Base-by-base conservation (phyloP, 1,140 invertebrate species). In the Caerostris darwini region DNA sequence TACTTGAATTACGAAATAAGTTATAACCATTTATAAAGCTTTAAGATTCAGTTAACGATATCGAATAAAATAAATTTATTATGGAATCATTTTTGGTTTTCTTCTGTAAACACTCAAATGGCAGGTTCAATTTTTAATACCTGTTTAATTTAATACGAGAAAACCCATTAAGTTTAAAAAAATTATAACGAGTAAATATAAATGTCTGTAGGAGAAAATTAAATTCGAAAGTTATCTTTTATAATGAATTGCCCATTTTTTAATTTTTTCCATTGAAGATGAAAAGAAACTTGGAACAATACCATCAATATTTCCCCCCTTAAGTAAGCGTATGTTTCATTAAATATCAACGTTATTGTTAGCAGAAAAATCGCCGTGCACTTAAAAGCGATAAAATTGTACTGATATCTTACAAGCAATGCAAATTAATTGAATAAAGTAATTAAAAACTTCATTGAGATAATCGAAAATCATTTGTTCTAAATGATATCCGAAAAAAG, bases 341-440 rank as follows among this genome's bases (percentile, higher is more conserved):
- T 77, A 77, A 77, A 50, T 77, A 77, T 50, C 50, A 10, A 77
- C 34, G 19, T 77, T 53, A 50, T 77, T 77, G 71, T 50, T 77
- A 34, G 14, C 34, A 12, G 34, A 77, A 77, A 77, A 77, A 77
- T 53, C 53, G 10, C 10, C 71, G 6, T 50, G 34, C 71, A 53
- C 34, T 77, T 77, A 77, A 34, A 77, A 34, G 71, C 50, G 71
- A 77, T 77, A 77, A 77, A 77, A 77, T 53, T 77, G 71, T 77
- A 10, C 19, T 50, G 50, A 10, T 53, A 77, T 77, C 19, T 77
- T 77, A 77, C 69, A 77, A 53, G 50, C 71, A 50, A 19, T 77
- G 71, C 53, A 77, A 77, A 77, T 77, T 77, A 77, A 77, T 77
- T 77, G 69, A 77, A 77, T 77, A 77, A 77, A 77, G 71, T 77